These are phyloP conservation scores for Petrophora chlorosata DNA, from an alignment of 2,888 invertebrate genomes.

Conservation along the genomic window DNA sequence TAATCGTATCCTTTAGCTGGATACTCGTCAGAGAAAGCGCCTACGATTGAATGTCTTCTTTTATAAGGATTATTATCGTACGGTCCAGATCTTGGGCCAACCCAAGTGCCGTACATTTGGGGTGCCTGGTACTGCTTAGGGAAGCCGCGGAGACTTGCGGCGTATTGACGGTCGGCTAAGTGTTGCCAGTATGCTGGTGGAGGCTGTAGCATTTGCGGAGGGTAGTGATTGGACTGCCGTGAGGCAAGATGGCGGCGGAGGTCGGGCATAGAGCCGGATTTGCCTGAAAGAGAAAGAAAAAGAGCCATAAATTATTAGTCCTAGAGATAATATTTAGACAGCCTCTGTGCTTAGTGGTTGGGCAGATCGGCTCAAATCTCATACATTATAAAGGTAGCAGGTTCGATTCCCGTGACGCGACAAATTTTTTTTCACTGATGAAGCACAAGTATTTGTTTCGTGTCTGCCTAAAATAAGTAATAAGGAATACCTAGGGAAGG, in stretches of 20 bases:
- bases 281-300: slow-evolving; percentile 56
- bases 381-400: too few species aligned
- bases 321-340: too few species aligned
- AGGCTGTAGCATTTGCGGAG: slow-evolving; percentile 65
- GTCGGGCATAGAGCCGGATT: slow-evolving; percentile 80
- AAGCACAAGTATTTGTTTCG: too few species aligned
- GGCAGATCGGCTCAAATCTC: too few species aligned
- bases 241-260: slow-evolving; percentile 71
- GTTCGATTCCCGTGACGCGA: too few species aligned
- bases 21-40: slow-evolving; percentile 78
- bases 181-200: slow-evolving; percentile 79
- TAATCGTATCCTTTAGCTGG: slow-evolving; percentile 70
- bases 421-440: too few species aligned
- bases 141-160: slow-evolving; percentile 69
- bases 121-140: slow-evolving; percentile 63
- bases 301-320: too few species aligned
- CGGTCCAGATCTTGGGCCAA: slow-evolving; percentile 73
- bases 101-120: slow-evolving; percentile 76
- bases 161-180: slow-evolving; percentile 73
- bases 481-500: too few species aligned
- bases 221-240: slow-evolving; percentile 69
- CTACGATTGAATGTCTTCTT: slow-evolving; percentile 80
- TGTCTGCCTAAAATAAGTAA: too few species aligned
- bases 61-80: slow-evolving; percentile 81
- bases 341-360: too few species aligned